phyloP scores from a whole-genome alignment of 1,140 invertebrate species.

The Dreissena rostriformis region DNA sequence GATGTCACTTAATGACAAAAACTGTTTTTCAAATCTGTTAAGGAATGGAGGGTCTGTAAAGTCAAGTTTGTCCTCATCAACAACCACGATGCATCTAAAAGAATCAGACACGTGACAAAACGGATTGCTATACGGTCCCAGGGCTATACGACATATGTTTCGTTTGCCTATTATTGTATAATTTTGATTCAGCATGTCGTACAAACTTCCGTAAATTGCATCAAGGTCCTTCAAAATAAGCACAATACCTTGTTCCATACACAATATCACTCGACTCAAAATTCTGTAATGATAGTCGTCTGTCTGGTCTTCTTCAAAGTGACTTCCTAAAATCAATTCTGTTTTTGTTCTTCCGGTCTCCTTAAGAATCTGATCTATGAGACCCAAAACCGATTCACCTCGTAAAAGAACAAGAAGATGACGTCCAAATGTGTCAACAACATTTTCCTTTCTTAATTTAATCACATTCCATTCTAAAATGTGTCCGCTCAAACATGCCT shows the following conservation, averaged over 20 bases:
- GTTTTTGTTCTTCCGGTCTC: neutral
- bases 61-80: conserved; percentile 59
- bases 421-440: conserved; percentile 40
- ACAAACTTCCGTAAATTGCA: conserved; percentile 67
- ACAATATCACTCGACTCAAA: conserved; percentile 65
- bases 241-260: conserved; percentile 67
- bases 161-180: conserved; percentile 63
- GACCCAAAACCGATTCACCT: conserved; percentile 51
- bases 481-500: neutral
- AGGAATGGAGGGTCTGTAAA: conserved; percentile 63
- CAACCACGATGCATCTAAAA: conserved; percentile 64
- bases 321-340: conserved; percentile 61
- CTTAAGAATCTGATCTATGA: conserved; percentile 32
- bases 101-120: conserved; percentile 63
- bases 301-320: conserved; percentile 63
- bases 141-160: conserved; percentile 60
- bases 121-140: conserved; percentile 66
- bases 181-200: conserved; percentile 71
- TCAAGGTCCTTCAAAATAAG: conserved; percentile 66
- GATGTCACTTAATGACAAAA: conserved; percentile 51
- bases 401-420: conserved; percentile 50
- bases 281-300: conserved; percentile 65
- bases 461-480: neutral
- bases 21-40: conserved; percentile 72
- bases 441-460: conserved; percentile 54